Evolutionary conservation across 2,888 invertebrate species (phyloP), one percentile per base, ranked within the genome.

Genomic region (Hypena proboscidalis): DNA sequence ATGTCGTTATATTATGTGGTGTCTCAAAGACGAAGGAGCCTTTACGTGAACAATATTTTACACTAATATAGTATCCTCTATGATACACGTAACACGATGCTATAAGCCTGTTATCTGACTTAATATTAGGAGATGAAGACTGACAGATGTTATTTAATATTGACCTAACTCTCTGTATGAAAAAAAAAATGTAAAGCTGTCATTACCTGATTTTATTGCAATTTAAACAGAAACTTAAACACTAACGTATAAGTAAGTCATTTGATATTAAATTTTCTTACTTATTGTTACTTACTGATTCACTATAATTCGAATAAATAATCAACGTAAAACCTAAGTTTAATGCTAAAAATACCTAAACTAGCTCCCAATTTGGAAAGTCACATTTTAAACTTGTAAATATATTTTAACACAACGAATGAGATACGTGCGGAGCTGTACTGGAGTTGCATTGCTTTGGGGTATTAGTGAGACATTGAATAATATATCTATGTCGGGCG

Each of bases 401-500:
- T 47, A 41, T 39, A 42, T 58, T n/a, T n/a, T 42, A 58, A 58
- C 30, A 54, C 23, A 35, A 41, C 27, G 23, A 41, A 51, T 41
- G 42, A 42, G 35, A 36, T 62, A 58, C 41, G 36, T 47, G 40
- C 34, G 40, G 29, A 26, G 30, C 23, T 36, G 21, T 26, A 25
- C 31, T 33, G 20, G 20, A 50, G 29, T 44, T 40, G 48, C 51
- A 56, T 59, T 45, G 51, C 60, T 47, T 45, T 34, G 47, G n/a
- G 44, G 53, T 42, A 60, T 56, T 53, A 48, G 44, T 50, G 41
- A 56, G 51, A 57, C 46, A 40, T 62, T 59, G 48, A 66, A 65
- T 56, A 56, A 65, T 65, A 68, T 61, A 64, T 54, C 58, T 64
- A 70, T 56, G 49, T 57, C 38, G 59, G 44, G 61, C 65, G 66